Base-by-base conservation (phyloP, 2,797 vertebrate species). In the Pipistrellus pipistrellus region DNA sequence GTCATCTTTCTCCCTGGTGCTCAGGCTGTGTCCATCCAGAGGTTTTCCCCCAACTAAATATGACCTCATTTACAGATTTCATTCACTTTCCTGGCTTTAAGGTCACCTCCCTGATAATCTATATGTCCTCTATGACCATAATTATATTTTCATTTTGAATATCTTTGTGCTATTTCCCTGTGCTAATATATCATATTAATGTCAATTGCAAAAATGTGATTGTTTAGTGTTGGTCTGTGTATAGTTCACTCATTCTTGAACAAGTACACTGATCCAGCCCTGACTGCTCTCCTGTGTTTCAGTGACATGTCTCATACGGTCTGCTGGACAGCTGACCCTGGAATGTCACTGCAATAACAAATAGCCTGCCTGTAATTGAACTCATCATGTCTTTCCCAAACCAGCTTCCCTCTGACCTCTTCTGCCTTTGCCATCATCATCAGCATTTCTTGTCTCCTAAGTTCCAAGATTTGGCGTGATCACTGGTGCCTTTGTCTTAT, bases 121-220 rank as follows among this genome's bases (percentile, higher is more conserved):
- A 4, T 35, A 3, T 48, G 41, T 53, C 32, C 9, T 94, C 11
- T 15, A 11, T 44, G 66, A 27, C 21, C 51, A 93, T 51, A 30
- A 91, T 57, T 76, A 87, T 59, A 84, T 76, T 38, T 84, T 89
- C 20, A 48, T 4, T 75, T 57, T 51, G 66, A 85, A 23, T 83
- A n/a, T 53, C 38, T 78, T 91, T 51, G 62, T 35, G 46, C 51
- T 68, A 12, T 35, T 94, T 12, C 27, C 41, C n/a, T 51, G 27
- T 75, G 77, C 55, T 57, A 41, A 30, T 18, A 21, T 4, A 18
- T 32, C 27, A n/a, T 8, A 10, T 32, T 76, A 71, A 35, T 9
- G 18, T 18, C 13, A 83, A 64, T 1, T 44, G 64, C 12, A 91
- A 35, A 80, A 30, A 30, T 3, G 25, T 23, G 38, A 32, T 12